Evolutionary conservation across 2,113 vertebrate species (phyloP), one percentile per base, ranked within the genome.

Genomic region (Peromyscus maniculatus): DNA sequence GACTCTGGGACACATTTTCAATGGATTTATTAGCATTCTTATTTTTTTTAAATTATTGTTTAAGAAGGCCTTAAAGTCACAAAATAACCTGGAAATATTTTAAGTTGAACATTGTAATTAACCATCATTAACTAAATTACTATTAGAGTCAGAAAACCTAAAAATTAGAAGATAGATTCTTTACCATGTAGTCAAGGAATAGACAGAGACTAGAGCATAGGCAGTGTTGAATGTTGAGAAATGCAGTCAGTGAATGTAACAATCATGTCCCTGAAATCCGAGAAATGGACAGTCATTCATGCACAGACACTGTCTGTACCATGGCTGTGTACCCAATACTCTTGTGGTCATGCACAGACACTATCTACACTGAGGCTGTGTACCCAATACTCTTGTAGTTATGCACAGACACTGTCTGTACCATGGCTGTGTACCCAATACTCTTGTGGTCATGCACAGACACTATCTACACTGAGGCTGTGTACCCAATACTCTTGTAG

Each of bases 1-100:
- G 62, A 84, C 17, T 59, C 46, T 55, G 33, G 8, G 33, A 0
- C 39, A 22, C 36, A 52, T 69, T 87, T 52, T 87, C 69, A 69
- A 72, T 72, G 36, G 22, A 39, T 33, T 71, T 71, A 55, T 46
- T 28, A 57, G 26, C 66, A 80, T 39, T 26, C 21, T 87, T 89
- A 93, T n/a, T 79, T 43, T 43, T 43, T 69, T 52, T 67, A 43
- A 84, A 31, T 94, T 95, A 88, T 93, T 80, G 86, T 82, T 92
- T 24, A 59, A 4, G n/a, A 83, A 87, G n/a, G 9, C 3, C 39
- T 88, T 97, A 71, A 64, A 64, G 49, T 95, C 7, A 49, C 33
- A 92, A 26, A 88, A 62, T 39, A 49, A 87, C 69, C 52, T 72
- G 16, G 39, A 88, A 91, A 31, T 91, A n/a, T 87, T 92, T 95